A percentile compares a stretch with the other conserved stretches of the same genome.
Evolutionary conservation across 2,113 vertebrate species (phyloP).

Genomic region (Mola mola): DNA sequence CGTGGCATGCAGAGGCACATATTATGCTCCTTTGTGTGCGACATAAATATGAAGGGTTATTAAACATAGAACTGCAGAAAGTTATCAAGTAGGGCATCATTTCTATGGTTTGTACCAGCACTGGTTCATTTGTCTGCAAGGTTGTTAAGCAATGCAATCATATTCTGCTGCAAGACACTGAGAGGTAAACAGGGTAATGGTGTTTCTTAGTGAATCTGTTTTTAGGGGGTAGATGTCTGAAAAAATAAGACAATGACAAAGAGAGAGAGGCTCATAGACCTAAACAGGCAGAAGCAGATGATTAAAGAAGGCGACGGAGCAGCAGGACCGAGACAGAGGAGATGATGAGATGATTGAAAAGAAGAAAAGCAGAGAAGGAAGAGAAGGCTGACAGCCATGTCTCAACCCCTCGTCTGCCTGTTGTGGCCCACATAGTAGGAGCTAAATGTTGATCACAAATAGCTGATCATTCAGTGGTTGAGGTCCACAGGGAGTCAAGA

Average conservation of each 20-base stretch:
- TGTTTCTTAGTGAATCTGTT: constrained; percentile 33
- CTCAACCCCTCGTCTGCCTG: background rate
- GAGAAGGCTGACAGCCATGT: background rate
- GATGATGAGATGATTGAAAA: background rate
- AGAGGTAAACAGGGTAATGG: constrained; percentile 29
- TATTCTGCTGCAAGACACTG: too few species aligned
- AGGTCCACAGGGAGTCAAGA: background rate
- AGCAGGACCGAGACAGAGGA: constrained; percentile 4
- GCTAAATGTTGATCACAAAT: background rate
- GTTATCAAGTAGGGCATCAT: background rate
- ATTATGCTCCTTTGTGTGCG: constrained; percentile 6
- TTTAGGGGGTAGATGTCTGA: constrained; percentile 6
- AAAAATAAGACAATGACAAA: background rate
- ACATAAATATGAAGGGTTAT: background rate
- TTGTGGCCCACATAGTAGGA: background rate
- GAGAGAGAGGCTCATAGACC: background rate
- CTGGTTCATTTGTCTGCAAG: constrained; percentile 22
- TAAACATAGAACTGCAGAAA: background rate
- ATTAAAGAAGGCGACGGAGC: background rate
- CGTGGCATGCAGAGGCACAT: constrained; percentile 7
- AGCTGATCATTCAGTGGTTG: background rate
- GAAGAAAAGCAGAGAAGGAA: background rate
- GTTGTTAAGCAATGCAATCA: too few species aligned
- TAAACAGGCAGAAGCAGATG: background rate
- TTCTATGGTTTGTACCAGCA: constrained; percentile 1